Evolutionary conservation across 2,113 vertebrate genomes (phyloP), one percentile per base, ranked within the genome.

Genomic region (Salvelinus fontinalis): DNA sequence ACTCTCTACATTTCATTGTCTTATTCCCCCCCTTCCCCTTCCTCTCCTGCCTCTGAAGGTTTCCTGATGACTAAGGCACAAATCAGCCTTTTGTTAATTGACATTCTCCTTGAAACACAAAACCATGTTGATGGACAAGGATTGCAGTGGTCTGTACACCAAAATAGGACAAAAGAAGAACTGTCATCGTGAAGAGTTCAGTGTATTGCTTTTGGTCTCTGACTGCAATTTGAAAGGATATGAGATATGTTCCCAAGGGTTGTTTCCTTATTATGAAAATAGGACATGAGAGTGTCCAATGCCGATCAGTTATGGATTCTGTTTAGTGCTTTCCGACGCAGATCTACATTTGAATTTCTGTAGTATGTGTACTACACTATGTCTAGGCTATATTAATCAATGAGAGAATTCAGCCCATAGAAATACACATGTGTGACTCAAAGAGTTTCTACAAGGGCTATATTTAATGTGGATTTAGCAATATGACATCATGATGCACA

Each of bases 201-300:
- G 5, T 88, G 62, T 81, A 12, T 18, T 76, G 70, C 71, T 83
- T 78, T n/a, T 4, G 84, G 82, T 84, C 81, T 72, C 34, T 88
- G 87, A 89, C 90, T 92, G 85, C 87, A 90, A 83, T 86, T 92
- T 85, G 84, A 85, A 75, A 70, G 71, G 79, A 77, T 75, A 68
- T 24, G 59, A 49, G 13, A 51, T 44, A 39, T 22, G 18, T 24
- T 48, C 31, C 29, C 67, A 67, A 34, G 66, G 16, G 26, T 26
- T 67, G 26, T 67, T 18, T 27, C 29, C 13, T 65, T 44, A 44
- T 44, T 44, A 67, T 67, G 67, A 69, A 69, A 16, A 69, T 69
- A 39, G 67, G 29, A 16, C 26, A 16, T 22, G 34, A 69, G 67
- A 31, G 26, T 39, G 20, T 39, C 67, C 67, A 39, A 16, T 69